phyloP scores from a whole-genome alignment of 92 coral and sea anemone species.

The Parazoanthus swiftii region DNA sequence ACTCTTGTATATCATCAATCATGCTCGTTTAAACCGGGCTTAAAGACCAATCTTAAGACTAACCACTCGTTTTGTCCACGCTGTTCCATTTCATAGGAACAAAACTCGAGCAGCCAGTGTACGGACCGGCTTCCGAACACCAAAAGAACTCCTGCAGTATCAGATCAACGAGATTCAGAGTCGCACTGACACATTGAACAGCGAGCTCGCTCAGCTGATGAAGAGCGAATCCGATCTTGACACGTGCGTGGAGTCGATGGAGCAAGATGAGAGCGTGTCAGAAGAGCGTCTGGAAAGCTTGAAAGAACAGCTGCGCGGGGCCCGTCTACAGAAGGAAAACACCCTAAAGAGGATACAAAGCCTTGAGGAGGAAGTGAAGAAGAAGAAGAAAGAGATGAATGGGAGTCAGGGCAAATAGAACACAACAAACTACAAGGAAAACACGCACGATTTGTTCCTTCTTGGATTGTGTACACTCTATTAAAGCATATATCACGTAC shows the following conservation, averaged over 20 bases:
- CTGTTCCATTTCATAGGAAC: slow-evolving; percentile 36
- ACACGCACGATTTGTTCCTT: not conserved
- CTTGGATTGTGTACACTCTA: not conserved
- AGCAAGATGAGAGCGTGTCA: slow-evolving; percentile 52
- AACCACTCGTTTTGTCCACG: not conserved
- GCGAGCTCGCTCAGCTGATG: slow-evolving; percentile 85
- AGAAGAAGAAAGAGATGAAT: slow-evolving; percentile 74
- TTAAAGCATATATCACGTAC: not conserved
- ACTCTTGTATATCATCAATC: no score
- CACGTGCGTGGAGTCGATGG: slow-evolving; percentile 57
- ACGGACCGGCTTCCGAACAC: slow-evolving; percentile 67
- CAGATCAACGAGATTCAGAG: slow-evolving; percentile 84
- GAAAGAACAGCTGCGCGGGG: slow-evolving; percentile 77
- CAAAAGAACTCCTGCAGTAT: slow-evolving; percentile 79
- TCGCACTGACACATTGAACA: slow-evolving; percentile 74
- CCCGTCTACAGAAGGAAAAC: slow-evolving; percentile 80
- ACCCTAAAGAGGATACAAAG: slow-evolving; percentile 73
- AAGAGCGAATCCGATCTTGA: slow-evolving; percentile 83
- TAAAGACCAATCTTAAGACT: no score
- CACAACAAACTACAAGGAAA: not conserved
- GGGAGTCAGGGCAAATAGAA: not conserved
- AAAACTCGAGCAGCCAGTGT: slow-evolving; percentile 47
- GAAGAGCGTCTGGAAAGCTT: slow-evolving; percentile 64
- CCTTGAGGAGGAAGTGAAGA: slow-evolving; percentile 85
- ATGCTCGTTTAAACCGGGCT: no score